These are phyloP conservation scores for Dicerorhinus sumatrensis DNA, from an alignment of 2,113 vertebrate genomes.

Conservation along the genomic window DNA sequence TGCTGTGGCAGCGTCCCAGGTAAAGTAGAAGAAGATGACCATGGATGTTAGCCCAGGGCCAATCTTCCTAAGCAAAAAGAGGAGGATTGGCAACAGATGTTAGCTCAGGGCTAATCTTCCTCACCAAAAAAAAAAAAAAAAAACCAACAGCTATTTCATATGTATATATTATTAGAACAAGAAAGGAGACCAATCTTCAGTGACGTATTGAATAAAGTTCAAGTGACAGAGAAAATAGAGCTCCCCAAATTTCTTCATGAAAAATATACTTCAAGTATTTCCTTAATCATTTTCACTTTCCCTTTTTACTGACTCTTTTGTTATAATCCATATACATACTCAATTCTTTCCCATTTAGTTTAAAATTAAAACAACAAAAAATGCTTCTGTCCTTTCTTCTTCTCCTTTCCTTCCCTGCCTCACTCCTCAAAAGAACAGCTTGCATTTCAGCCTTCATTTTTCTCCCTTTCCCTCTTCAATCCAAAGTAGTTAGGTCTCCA, in stretches of 20 bases:
- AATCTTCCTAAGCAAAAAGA: too few species aligned
- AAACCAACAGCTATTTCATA: background rate
- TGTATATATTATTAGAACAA: background rate
- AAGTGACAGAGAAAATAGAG: conserved; percentile 32
- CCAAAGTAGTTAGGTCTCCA: background rate
- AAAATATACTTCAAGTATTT: background rate
- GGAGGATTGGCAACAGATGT: too few species aligned
- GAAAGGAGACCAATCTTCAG: background rate
- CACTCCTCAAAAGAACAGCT: background rate
- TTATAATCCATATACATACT: background rate
- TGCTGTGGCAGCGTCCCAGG: too few species aligned
- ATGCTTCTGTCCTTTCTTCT: background rate
- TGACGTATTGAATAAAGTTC: background rate
- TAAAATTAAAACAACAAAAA: conserved; percentile 34
- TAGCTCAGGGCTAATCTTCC: too few species aligned
- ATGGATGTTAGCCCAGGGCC: too few species aligned
- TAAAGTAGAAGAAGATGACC: too few species aligned
- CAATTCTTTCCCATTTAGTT: background rate
- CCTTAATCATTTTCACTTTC: background rate
- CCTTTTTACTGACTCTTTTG: background rate
- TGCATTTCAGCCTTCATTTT: background rate
- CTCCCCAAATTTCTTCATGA: background rate
- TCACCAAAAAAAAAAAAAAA: too few species aligned
- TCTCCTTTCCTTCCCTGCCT: background rate
- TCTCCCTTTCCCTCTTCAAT: background rate